Percentiles rank a stretch among this genome's conserved stretches.
Conservation (phyloP, 1,140 invertebrate species). For the Drosophila elegans region DNA sequence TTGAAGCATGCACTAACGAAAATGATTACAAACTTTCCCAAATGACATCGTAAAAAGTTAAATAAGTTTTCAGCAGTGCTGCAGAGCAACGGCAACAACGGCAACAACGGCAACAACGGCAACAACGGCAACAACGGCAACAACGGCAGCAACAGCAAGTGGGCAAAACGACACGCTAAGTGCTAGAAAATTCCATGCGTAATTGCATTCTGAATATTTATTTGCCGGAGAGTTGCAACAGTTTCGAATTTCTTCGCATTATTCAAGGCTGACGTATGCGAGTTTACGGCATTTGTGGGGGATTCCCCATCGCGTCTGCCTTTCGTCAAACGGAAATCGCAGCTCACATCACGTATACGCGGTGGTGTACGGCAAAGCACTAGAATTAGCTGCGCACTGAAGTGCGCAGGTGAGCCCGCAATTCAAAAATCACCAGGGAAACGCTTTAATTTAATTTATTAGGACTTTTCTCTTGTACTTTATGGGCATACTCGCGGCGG, state of each 20-base stretch:
- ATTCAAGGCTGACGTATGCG: slow-evolving; percentile 2
- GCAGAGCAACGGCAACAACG: neutral
- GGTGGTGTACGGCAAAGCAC: neutral
- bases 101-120: too few relatives aligned
- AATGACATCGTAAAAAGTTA: slow-evolving; percentile 81
- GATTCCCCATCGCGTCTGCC: neutral
- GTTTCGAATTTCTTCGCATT: slow-evolving; percentile 2
- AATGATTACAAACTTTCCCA: slow-evolving; percentile 78
- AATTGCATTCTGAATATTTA: slow-evolving; percentile 79
- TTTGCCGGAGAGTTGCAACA: slow-evolving; percentile 34
- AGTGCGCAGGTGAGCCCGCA: slow-evolving; percentile 9
- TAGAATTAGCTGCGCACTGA: slow-evolving; percentile 9
- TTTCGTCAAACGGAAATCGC: neutral
- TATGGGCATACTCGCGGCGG: slow-evolving; percentile 12
- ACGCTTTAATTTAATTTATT: slow-evolving; percentile 45
- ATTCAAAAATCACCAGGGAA: slow-evolving; percentile 30
- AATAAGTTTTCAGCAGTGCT: slow-evolving; percentile 62
- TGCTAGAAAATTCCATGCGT: slow-evolving; percentile 72
- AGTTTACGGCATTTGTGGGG: neutral
- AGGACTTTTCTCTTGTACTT: slow-evolving; percentile 11
- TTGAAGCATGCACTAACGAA: slow-evolving; percentile 71
- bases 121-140: slow-evolving; percentile 10
- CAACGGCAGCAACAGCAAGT: slow-evolving; percentile 11
- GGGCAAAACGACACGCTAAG: slow-evolving; percentile 63
- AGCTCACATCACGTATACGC: slow-evolving; percentile 18